phyloP scores from a whole-genome alignment of 2,888 invertebrate genomes.

The Mesopsocus fuscifrons region DNA sequence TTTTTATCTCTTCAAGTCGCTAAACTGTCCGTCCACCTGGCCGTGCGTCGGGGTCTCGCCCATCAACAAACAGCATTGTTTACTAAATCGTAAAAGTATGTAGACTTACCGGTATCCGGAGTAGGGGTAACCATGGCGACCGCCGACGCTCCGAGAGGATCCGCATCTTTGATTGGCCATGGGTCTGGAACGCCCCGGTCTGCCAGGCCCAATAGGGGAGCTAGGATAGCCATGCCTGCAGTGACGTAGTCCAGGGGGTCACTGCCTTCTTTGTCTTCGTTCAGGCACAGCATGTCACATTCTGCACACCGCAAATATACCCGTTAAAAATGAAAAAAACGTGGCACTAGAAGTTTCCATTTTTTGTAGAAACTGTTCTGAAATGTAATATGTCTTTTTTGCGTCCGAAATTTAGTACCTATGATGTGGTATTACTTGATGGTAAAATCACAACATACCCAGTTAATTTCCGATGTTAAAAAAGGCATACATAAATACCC shows the following conservation, averaged over 20 bases:
- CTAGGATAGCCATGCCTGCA: slow-evolving; percentile 22
- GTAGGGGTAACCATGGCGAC: slow-evolving; percentile 24
- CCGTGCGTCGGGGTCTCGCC: too few species aligned
- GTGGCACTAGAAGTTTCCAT: slow-evolving; percentile 23
- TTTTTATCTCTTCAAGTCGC: too few species aligned
- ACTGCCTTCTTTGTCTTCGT: slow-evolving; percentile 13
- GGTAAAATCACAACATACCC: too few species aligned
- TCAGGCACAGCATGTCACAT: slow-evolving; percentile 11
- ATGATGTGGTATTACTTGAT: too few species aligned
- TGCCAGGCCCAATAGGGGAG: slow-evolving; percentile 25
- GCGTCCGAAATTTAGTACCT: too few species aligned
- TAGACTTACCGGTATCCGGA: slow-evolving; percentile 12
- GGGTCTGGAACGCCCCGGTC: slow-evolving; percentile 26
- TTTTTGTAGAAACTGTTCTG: too few species aligned
- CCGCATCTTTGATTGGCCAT: slow-evolving; percentile 28
- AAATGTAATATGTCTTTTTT: too few species aligned
- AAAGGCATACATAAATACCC: too few species aligned
- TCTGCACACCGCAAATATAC: slow-evolving; percentile 6
- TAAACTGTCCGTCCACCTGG: too few species aligned
- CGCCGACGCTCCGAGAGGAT: slow-evolving; percentile 32
- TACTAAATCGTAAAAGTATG: too few species aligned
- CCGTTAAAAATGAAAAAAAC: background rate
- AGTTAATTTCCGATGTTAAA: too few species aligned
- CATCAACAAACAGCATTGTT: too few species aligned
- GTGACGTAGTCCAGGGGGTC: slow-evolving; percentile 11